phyloP scores from a whole-genome alignment of 2,797 vertebrate species.

The Cyclura pinguis region DNA sequence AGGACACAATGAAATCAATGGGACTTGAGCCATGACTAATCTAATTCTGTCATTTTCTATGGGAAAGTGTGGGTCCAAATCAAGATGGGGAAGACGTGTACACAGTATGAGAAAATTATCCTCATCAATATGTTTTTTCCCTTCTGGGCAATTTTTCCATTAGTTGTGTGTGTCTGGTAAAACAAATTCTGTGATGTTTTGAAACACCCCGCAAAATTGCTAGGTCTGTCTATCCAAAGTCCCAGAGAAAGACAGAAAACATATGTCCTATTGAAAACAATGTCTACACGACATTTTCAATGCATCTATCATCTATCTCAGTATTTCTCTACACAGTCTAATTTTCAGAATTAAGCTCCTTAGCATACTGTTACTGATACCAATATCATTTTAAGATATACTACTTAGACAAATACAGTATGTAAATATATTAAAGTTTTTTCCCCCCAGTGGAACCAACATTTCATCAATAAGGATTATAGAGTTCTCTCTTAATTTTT shows the following conservation, averaged over 20 bases:
- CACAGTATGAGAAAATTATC: not conserved
- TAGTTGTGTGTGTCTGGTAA: not conserved
- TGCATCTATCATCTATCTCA: not conserved
- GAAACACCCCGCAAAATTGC: not conserved
- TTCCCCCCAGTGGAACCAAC: fast-evolving
- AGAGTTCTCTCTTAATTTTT: not conserved
- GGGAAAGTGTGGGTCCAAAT: not conserved
- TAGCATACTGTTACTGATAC: not conserved
- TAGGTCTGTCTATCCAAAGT: not conserved
- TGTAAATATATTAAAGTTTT: not conserved
- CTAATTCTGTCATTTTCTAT: not conserved
- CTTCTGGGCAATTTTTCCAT: too few relatives aligned
- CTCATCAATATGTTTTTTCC: not conserved
- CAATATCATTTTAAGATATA: not conserved
- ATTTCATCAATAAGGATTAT: not conserved
- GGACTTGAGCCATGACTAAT: too few relatives aligned
- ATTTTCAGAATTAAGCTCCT: not conserved
- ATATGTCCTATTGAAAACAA: not conserved
- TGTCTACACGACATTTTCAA: not conserved
- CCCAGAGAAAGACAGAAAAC: not conserved
- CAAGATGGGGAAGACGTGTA: not conserved
- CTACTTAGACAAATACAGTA: not conserved
- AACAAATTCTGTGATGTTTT: not conserved
- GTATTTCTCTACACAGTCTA: not conserved
- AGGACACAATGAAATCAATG: not conserved